These are phyloP conservation scores for Halocynthia roretzi DNA, from an alignment of 23 tunicate genomes.

Conservation along the genomic window DNA sequence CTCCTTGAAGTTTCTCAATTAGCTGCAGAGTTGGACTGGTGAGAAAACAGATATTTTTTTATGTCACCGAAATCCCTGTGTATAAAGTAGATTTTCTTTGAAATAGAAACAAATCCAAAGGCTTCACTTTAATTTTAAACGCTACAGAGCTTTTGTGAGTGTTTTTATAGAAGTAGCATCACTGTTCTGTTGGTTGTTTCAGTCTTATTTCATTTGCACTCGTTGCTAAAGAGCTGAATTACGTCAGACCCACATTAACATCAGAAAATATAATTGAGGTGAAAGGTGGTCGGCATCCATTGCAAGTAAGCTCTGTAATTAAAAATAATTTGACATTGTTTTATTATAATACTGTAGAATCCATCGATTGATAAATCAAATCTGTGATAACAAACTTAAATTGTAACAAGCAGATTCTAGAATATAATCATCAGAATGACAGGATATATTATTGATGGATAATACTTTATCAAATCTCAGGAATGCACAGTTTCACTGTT, in stretches of 20 bases:
- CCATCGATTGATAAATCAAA: too few species aligned
- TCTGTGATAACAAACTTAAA: too few species aligned
- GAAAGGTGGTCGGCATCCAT: conserved; percentile 65
- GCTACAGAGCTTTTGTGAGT: too few species aligned
- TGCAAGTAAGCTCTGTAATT: conserved; percentile 16
- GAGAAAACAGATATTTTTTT: background rate
- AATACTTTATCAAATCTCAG: conserved; percentile 9
- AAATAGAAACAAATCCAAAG: too few species aligned
- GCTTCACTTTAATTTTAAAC: too few species aligned
- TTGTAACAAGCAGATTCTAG: too few species aligned
- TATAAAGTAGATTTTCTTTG: too few species aligned
- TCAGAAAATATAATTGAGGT: conserved; percentile 31
- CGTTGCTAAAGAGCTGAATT: conserved; percentile 61
- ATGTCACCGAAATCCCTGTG: too few species aligned
- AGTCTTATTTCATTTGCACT: conserved; percentile 55
- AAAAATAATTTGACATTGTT: background rate
- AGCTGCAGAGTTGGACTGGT: conserved; percentile 78
- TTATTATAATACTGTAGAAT: too few species aligned
- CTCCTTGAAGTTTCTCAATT: conserved; percentile 42
- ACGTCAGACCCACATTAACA: conserved; percentile 39
- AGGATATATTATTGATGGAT: too few species aligned
- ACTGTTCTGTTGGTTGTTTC: background rate
- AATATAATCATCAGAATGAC: too few species aligned
- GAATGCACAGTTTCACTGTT: conserved; percentile 61
- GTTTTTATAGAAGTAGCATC: too few species aligned